Evolutionary conservation across 2,113 vertebrate genomes (phyloP).

Genomic region (Xiphorhynchus elegans): DNA sequence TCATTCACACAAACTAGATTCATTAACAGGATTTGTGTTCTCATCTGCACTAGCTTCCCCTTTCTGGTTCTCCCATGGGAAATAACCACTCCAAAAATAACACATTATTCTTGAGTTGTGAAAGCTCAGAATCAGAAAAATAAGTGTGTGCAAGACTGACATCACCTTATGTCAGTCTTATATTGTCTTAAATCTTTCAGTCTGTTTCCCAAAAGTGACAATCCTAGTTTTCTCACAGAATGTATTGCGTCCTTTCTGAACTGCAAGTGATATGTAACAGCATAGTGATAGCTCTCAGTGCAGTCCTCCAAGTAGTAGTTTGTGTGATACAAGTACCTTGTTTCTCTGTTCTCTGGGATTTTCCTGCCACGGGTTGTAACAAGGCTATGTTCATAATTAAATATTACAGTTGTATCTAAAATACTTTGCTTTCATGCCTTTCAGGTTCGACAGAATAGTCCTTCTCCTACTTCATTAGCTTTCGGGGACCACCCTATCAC

Average conservation of each 20-base stretch:
- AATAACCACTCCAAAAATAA: neutral
- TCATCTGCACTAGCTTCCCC: neutral
- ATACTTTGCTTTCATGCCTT: conserved; percentile 37
- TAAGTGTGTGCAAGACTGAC: neutral
- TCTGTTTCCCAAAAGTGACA: neutral
- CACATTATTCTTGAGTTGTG: neutral
- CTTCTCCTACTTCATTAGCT: conserved; percentile 94
- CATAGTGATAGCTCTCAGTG: neutral
- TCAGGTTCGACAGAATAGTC: conserved; percentile 96
- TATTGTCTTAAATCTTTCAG: neutral
- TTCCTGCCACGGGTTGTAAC: neutral
- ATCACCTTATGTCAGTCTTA: neutral
- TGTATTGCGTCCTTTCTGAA: neutral
- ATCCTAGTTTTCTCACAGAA: neutral
- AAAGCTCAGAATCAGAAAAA: conserved; percentile 5
- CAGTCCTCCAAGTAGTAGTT: neutral
- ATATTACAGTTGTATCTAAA: neutral
- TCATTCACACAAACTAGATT: neutral
- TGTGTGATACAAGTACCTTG: neutral
- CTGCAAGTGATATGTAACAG: neutral
- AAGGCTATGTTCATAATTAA: neutral
- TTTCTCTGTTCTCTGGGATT: neutral
- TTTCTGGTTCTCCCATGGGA: neutral
- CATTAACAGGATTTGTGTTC: neutral
- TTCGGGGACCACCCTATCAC: conserved; percentile 92